phyloP scores from a whole-genome alignment of 2,113 vertebrate species.

The Austrofundulus limnaeus region DNA sequence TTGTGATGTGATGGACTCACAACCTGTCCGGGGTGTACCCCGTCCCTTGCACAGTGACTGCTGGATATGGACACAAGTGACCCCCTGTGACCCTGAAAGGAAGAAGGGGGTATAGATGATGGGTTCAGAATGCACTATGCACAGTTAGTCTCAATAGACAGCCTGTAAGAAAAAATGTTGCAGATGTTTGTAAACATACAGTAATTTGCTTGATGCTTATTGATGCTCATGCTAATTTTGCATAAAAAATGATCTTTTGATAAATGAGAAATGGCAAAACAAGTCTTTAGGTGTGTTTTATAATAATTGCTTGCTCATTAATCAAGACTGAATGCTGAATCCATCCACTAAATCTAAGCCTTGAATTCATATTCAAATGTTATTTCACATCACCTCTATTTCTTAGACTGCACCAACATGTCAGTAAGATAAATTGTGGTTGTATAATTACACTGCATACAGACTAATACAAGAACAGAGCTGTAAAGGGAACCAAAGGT shows the following conservation, averaged over 20 bases:
- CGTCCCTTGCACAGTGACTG: too few species aligned
- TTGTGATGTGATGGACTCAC: too few species aligned
- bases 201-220: background rate
- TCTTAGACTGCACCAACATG: background rate
- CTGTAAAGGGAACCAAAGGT: too few species aligned
- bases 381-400: constrained; percentile 21
- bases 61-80: too few species aligned
- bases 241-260: background rate
- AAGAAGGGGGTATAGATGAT: too few species aligned
- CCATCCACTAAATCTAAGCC: background rate
- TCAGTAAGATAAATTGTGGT: background rate
- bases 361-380: constrained; percentile 21
- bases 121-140: too few species aligned
- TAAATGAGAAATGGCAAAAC: background rate
- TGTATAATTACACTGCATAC: background rate
- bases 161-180: background rate
- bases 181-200: background rate
- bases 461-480: background rate
- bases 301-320: constrained; percentile 5
- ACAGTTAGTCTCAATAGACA: too few species aligned
- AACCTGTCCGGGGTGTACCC: too few species aligned
- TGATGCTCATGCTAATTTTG: background rate
- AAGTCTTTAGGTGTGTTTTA: background rate
- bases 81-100: too few species aligned
- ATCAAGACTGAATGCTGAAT: background rate